Evolutionary conservation across 23 tunicate species (phyloP).

Genomic region (Trididemnum clinides): DNA sequence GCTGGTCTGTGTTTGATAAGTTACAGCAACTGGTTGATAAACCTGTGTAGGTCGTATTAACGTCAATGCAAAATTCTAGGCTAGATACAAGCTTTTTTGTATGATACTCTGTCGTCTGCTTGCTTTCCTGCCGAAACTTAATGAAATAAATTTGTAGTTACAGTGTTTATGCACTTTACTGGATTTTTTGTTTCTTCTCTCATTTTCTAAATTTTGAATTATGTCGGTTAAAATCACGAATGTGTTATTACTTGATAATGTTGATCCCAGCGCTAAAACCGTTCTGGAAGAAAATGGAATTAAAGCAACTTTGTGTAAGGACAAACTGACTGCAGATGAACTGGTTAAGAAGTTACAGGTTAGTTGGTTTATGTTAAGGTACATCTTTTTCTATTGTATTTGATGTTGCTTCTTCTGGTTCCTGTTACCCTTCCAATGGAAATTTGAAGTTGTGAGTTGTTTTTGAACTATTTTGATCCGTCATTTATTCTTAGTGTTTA

Average conservation of each 20-base stretch:
- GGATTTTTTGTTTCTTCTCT: too few species aligned
- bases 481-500: neutral
- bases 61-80: too few species aligned
- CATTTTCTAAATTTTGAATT: neutral
- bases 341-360: constrained; percentile 64
- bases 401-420: neutral
- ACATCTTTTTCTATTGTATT: neutral
- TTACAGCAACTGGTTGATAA: too few species aligned
- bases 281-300: constrained; percentile 82
- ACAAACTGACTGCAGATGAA: constrained; percentile 60
- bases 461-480: neutral
- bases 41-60: too few species aligned
- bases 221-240: constrained; percentile 73
- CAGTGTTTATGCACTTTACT: too few species aligned
- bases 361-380: neutral
- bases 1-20: too few species aligned
- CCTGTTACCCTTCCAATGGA: too few species aligned
- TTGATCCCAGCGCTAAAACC: constrained; percentile 81
- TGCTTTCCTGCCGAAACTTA: too few species aligned
- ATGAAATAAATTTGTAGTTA: too few species aligned
- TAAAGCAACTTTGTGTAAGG: constrained; percentile 66
- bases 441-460: neutral
- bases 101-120: too few species aligned
- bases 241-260: constrained; percentile 85
- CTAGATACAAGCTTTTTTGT: too few species aligned